Evolutionary conservation across 2,888 invertebrate genomes (phyloP).

Genomic region (Luffia ferchaultella): DNA sequence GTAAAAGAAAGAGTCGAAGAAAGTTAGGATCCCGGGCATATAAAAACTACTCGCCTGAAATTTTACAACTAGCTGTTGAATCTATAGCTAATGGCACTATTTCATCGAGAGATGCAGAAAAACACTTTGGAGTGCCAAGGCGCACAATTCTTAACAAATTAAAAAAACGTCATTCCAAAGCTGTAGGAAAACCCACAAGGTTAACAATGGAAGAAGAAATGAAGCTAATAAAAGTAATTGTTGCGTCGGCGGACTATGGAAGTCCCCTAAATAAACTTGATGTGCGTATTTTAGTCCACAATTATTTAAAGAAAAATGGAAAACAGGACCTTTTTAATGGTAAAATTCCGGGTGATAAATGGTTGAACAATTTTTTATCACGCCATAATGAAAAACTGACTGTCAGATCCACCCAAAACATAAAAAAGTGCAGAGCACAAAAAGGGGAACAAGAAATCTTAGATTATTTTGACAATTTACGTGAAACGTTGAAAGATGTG

Average conservation of each 20-base stretch:
- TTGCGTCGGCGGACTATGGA: slow-evolving; percentile 8
- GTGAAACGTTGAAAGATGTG: slow-evolving; percentile 10
- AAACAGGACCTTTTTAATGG: background rate
- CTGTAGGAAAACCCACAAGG: slow-evolving; percentile 1
- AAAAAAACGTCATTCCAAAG: slow-evolving; percentile 14
- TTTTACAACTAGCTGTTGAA: slow-evolving; percentile 8
- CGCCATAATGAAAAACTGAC: background rate
- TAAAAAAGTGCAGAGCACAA: background rate
- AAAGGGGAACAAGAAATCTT: slow-evolving; percentile 6
- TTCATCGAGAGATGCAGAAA: slow-evolving; percentile 13
- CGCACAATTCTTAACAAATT: slow-evolving; percentile 15
- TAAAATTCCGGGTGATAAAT: background rate
- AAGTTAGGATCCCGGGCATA: slow-evolving; percentile 1
- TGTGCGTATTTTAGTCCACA: slow-evolving; percentile 11
- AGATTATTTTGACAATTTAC: slow-evolving; percentile 11
- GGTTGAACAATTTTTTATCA: too few relatives aligned
- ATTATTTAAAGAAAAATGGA: slow-evolving; percentile 8
- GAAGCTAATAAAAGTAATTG: background rate
- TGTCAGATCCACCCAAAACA: background rate
- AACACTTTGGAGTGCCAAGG: slow-evolving; percentile 14
- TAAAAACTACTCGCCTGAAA: slow-evolving; percentile 10
- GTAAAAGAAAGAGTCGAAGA: background rate
- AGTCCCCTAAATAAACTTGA: slow-evolving; percentile 10
- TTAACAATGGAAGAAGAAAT: background rate
- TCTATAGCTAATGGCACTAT: slow-evolving; percentile 9